Conservation (phyloP, 2,888 invertebrate species). For the Cryptocephalus moraei region DNA sequence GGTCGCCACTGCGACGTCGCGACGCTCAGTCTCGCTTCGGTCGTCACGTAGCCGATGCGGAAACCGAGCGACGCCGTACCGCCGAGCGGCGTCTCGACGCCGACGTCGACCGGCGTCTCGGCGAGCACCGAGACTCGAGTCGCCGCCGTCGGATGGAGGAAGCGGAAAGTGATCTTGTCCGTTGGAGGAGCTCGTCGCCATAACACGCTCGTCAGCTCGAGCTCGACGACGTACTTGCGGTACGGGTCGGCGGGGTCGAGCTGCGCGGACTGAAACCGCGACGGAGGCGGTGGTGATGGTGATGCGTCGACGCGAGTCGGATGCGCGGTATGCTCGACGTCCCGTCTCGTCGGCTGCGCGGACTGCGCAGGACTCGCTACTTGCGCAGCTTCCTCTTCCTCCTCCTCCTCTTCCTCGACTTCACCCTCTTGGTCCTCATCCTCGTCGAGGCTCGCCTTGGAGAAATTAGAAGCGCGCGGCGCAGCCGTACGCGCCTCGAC, state of each 20-base stretch:
- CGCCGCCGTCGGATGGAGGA: conserved; percentile 30
- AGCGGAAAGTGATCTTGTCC: conserved; percentile 25
- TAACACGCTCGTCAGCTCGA: conserved; percentile 23
- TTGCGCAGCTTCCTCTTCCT: conserved; percentile 2
- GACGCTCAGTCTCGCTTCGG: conserved; percentile 20
- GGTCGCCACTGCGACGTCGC: conserved; percentile 27
- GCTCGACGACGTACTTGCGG: conserved; percentile 25
- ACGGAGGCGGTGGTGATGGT: no score
- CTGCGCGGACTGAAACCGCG: no score
- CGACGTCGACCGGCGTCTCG: conserved; percentile 18
- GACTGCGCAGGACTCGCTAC: no score
- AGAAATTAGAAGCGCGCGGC: no score
- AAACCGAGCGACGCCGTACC: conserved; percentile 26
- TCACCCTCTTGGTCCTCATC: conserved; percentile 7
- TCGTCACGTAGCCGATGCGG: conserved; percentile 21
- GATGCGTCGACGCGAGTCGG: no score
- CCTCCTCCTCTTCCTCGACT: conserved; percentile 6
- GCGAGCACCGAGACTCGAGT: conserved; percentile 22
- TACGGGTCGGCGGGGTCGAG: conserved; percentile 14
- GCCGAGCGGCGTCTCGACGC: conserved; percentile 20
- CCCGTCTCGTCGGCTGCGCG: no score
- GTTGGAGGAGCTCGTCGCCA: conserved; percentile 19
- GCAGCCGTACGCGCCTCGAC: no score
- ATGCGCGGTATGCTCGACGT: not conserved
- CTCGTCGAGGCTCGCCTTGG: no score